A percentile compares a stretch with the other conserved stretches of the same genome.
These are phyloP conservation scores for Etheostoma cragini DNA, from an alignment of 2,113 vertebrate genomes.

Conservation along the genomic window DNA sequence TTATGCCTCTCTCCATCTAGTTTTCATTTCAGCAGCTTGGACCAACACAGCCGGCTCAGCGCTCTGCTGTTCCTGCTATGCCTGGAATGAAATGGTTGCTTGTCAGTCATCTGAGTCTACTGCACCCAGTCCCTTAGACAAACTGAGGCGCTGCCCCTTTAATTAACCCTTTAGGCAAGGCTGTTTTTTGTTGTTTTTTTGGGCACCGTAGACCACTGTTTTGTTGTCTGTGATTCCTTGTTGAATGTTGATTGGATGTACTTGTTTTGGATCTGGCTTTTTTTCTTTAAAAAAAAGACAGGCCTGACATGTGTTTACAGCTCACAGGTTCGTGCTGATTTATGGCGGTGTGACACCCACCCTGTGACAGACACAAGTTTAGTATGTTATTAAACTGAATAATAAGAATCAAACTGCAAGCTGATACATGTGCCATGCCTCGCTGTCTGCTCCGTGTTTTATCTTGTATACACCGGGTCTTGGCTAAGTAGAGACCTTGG, in stretches of 20 bases:
- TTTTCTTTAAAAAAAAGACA: conserved; percentile 4
- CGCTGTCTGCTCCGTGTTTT: conserved; percentile 34
- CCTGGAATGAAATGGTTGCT: conserved; percentile 55
- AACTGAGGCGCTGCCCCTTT: conserved; percentile 26
- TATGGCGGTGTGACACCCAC: conserved; percentile 13
- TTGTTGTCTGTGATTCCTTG: background rate
- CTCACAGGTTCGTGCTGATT: conserved; percentile 25
- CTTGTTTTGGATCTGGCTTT: background rate
- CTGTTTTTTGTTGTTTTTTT: conserved; percentile 36
- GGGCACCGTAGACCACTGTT: background rate
- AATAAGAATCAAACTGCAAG: conserved; percentile 51
- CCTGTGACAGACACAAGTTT: conserved; percentile 20
- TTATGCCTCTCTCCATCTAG: background rate
- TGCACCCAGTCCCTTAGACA: conserved; percentile 30
- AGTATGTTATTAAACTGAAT: conserved; percentile 26
- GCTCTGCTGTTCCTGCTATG: conserved; percentile 44
- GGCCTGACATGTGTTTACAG: conserved; percentile 16
- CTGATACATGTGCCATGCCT: conserved; percentile 6
- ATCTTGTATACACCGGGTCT: conserved; percentile 43
- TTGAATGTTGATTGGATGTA: background rate
- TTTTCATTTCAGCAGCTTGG: conserved; percentile 25
- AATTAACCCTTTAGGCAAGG: conserved; percentile 37
- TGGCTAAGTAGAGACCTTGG: conserved; percentile 39
- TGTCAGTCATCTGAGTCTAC: conserved; percentile 52
- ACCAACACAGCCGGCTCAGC: conserved; percentile 38